Base-by-base conservation (phyloP, 2,888 invertebrate genomes). In the Netelia virgata region DNA sequence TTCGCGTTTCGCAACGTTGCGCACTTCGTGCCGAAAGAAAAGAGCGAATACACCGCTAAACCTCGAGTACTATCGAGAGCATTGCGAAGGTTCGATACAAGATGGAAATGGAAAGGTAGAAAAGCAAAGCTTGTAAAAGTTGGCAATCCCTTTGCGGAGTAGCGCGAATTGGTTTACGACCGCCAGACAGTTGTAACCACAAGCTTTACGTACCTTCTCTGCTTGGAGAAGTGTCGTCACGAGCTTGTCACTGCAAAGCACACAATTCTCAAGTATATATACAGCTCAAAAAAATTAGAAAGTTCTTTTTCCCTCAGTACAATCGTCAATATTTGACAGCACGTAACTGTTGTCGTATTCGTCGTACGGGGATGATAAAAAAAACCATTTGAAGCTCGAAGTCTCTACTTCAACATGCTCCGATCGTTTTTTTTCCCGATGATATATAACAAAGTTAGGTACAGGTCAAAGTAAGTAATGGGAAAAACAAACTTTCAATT, bases 171-270 rank as follows among this genome's bases (percentile, higher is more conserved):
- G 55, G 70, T 70, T 57, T 70, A 68, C 70, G 70, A 70, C 55
- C 16, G 70, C 70, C 55, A n/a, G 70, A 43, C 55, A 41, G 55
- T 57, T 28, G 57, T 57, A 41, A 20, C 57, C 41, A 53, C 16
- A 41, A 9, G 6, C 36, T 23, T 20, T 66, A 16, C 68, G 70
- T 36, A 16, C 16, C 50, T 55, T 53, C 20, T 70, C 18, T 28
- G 41, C 70, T 69, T 53, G 69, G n/a, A 23, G 70, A 57, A 57
- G 28, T 70, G 53, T 41, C 70, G 70, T 57, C 70, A 14, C 11
- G 14, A 50, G 69, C 53, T 53, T 50, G 53, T 20, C 50, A n/a
- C 69, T 18, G 66, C 36, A 47, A 8, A 14, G 14, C 14, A 47
- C 14, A 20, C 66, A 20, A 66, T 66, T 43, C 11, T 20, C 20